Evolutionary conservation across 2,797 vertebrate species (phyloP).

Genomic region (Poecilia picta): DNA sequence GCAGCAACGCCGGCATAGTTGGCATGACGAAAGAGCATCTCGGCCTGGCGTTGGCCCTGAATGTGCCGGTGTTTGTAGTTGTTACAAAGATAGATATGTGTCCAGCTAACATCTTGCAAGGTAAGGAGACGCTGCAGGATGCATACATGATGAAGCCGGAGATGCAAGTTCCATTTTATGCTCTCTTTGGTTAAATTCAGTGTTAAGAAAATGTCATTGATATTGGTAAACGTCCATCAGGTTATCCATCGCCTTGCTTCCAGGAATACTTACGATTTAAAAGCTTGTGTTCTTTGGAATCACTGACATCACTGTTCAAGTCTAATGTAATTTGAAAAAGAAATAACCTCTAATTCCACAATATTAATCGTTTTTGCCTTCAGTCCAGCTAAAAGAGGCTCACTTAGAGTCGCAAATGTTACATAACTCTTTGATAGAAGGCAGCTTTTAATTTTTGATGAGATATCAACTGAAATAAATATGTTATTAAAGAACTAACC

Average conservation of each 20-base stretch:
- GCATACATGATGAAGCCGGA: neutral
- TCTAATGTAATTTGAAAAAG: neutral
- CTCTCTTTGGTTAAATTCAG: neutral
- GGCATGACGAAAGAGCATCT: constrained; percentile 99
- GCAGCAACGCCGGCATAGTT: constrained; percentile 97
- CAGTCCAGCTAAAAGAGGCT: no score
- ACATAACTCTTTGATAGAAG: no score
- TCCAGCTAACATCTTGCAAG: constrained; percentile 97
- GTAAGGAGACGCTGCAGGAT: constrained; percentile 65
- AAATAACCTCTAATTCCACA: neutral
- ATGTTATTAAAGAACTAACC: no score
- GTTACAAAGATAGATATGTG: constrained; percentile 99
- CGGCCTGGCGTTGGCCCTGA: constrained; percentile 93
- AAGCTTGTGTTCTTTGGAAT: neutral
- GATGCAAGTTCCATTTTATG: neutral
- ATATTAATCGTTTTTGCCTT: neutral
- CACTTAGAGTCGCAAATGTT: no score
- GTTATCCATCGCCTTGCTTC: neutral
- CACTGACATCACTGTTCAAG: neutral
- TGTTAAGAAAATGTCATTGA: neutral
- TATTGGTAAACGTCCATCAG: neutral
- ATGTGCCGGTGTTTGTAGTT: constrained; percentile 96
- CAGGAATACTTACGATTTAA: neutral
- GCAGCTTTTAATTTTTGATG: no score
- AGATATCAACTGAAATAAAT: no score